Conservation (phyloP, 2,888 invertebrate species). For the Zonitis immaculata region DNA sequence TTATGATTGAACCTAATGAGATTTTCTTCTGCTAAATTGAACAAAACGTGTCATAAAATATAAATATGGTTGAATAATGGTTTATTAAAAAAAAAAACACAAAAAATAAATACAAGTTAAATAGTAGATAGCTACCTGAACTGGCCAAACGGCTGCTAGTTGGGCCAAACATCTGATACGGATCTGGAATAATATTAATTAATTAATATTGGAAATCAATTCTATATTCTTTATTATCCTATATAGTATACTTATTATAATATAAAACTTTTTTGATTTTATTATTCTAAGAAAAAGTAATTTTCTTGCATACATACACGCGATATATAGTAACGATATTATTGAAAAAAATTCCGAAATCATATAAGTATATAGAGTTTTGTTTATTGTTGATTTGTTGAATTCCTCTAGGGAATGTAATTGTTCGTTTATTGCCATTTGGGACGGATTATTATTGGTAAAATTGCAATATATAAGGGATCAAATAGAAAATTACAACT, state of each 20-base stretch:
- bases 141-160: conserved; percentile 94
- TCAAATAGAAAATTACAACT: conserved; percentile 34
- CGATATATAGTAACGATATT: conserved; percentile 21
- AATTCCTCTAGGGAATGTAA: neutral
- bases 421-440: neutral
- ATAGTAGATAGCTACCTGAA: too few species aligned
- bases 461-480: conserved; percentile 20
- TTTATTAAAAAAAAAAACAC: too few species aligned
- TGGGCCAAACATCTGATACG: conserved; percentile 97
- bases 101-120: too few species aligned
- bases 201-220: too few species aligned
- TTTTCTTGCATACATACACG: conserved; percentile 29
- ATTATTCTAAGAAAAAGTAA: conserved; percentile 26
- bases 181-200: conserved; percentile 83
- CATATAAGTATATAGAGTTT: too few species aligned
- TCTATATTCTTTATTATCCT: too few species aligned
- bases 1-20: conserved; percentile 18
- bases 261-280: conserved; percentile 15
- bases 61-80: too few species aligned
- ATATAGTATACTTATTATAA: too few species aligned
- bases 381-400: too few species aligned
- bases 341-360: too few species aligned
- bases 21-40: neutral
- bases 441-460: neutral
- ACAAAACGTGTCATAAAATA: too few species aligned